Base-by-base conservation (phyloP, 2,888 invertebrate genomes). In the Chesias legatella region DNA sequence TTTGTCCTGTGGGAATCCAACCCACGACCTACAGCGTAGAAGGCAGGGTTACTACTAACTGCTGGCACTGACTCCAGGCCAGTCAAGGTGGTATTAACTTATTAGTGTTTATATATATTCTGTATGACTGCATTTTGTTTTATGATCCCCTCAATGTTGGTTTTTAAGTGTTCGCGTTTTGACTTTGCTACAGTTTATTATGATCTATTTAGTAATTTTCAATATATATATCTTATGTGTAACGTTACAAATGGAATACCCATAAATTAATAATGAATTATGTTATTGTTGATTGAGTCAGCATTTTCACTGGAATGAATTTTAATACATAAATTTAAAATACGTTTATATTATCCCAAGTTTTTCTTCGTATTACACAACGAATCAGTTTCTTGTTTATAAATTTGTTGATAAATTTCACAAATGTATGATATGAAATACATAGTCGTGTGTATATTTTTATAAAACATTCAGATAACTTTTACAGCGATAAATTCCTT, bases 301-400 rank as follows among this genome's bases (percentile, higher is more conserved):
- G 31, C 0, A 10, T 7, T n/a, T 7, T 11, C 13, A 24, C 11
- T 24, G 23, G 13, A 23, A 23, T 32, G 22, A 11, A 32, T 22
- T 11, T 11, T 32, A 32, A 11, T 10, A 23, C 23, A 23, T 17
- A 10, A 23, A 23, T 3, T 23, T 2, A 3, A 23, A 2, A 23
- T 17, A 10, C 2, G 6, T 3, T 23, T 2, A 3, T 5, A 2
- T 23, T 23, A 6, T 20, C n/a, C 13, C 5, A 17, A 17, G 13
- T 17, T 17, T 17, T 17, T 43, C 54, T 62, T 61, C 51, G 55
- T 58, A 58, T 55, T 53, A 51, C 58, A 58, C 57, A 51, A 48
- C 47, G 51, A 47, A 27, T 17, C 13, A 41, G 27, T 39, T 20
- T 10, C 9, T 9, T n/a, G 10, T 6, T 25, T 25, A 9, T n/a